Base-by-base conservation (phyloP, 2,888 invertebrate species). In the Micropterix aruncella region DNA sequence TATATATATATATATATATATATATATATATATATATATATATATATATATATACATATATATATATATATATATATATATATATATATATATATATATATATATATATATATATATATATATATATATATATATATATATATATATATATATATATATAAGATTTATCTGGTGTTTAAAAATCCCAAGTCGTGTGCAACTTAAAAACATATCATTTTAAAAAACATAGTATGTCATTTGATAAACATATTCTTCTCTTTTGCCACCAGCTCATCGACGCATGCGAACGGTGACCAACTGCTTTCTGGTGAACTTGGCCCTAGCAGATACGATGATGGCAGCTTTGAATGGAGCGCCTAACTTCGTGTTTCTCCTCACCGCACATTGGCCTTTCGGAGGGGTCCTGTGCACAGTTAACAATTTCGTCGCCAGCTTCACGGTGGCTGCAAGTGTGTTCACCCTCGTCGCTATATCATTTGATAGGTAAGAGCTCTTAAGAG, bases 271-370 rank as follows among this genome's bases (percentile, higher is more conserved):
- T 41, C 86, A 87, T 58, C 78, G 83, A 44, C 74, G 83, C 49
- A 87, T 87, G 86, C 66, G 91, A 47, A 90, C 90, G 2, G 87
- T 91, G 5, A 92, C 92, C 44, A 93, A 92, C 66, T 92, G 89
- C 62, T 91, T 92, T 63, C 75, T 93, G 43, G 80, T 92, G 38
- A 93, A 93, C 63, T 66, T 93, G 50, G 90, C 90, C 42, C 74
- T 86, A 7, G 89, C 92, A 2, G 92, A 93, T 59, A 70, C 90
- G 41, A 72, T 91, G 51, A 87, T 91, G 75, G 86, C 91, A 1
- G 74, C 85, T 15, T 70, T 92, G 55, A 92, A 92, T 60, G 89
- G 90, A 50, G 79, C 81, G 46, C 91, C 92, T 57, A 91, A 91
- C 67, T 90, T 89, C 62, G 79, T 86, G 57, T 91, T 88, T 65